Evolutionary conservation across 2,888 invertebrate species (phyloP).

Genomic region (Cataglyphis rosenhaueri): DNA sequence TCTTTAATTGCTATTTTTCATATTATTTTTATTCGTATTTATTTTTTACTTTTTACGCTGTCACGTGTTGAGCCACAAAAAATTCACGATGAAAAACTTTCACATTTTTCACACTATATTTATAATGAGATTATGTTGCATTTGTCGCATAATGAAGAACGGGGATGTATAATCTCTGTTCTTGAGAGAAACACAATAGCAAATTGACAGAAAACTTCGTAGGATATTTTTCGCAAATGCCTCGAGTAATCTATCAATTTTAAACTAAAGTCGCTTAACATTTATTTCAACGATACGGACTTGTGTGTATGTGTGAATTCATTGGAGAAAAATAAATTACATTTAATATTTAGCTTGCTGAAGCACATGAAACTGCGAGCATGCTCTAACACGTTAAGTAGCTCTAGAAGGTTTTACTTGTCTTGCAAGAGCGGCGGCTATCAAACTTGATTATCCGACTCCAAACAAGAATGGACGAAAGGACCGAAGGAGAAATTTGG

Average conservation of each 20-base stretch:
- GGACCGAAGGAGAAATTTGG: not conserved
- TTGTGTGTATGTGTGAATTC: not conserved
- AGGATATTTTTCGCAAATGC: not conserved
- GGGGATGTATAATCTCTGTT: not conserved
- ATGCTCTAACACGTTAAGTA: constrained; percentile 32
- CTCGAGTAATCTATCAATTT: not conserved
- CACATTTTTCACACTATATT: not conserved
- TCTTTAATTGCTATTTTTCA: not conserved
- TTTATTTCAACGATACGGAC: constrained; percentile 13
- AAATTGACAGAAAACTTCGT: constrained; percentile 32
- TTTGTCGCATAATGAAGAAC: not conserved
- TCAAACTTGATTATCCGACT: not conserved
- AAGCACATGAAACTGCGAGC: constrained; percentile 30
- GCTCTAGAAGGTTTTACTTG: not conserved
- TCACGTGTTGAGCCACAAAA: not conserved
- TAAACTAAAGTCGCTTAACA: not conserved
- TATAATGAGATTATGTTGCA: not conserved
- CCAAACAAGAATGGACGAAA: not conserved
- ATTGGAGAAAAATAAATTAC: not conserved
- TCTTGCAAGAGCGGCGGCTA: not conserved
- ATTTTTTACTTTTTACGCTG: not conserved
- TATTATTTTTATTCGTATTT: not conserved
- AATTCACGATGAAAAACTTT: not conserved
- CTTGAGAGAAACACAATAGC: not conserved
- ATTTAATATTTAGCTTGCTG: constrained; percentile 12